Evolutionary conservation across 2,888 invertebrate species (phyloP), one percentile per base, ranked within the genome.

Genomic region (Lycophotia porphyrea): DNA sequence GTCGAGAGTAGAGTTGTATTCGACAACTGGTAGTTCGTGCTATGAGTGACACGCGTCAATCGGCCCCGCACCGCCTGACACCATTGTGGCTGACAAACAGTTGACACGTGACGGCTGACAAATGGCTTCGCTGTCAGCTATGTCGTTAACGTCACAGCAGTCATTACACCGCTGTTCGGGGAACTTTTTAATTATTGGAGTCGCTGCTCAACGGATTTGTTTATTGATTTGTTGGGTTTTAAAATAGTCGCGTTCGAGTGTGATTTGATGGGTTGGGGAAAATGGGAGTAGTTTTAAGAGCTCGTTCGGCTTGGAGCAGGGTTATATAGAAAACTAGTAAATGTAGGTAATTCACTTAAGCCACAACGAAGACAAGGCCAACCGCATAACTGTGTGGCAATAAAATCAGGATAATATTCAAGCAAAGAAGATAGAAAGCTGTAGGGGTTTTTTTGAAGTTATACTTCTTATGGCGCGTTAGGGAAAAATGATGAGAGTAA

Each of bases 61-160:
- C 94, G 93, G 88, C 88, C 91, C 84, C 90, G 90, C 93, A 85
- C 92, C 90, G 93, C 92, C 93, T 93, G 95, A 94, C 94, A 95
- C 94, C 94, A 93, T 94, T 93, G 93, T 90, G 89, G 89, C 90
- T 91, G 94, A 94, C 94, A 93, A 90, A 90, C 91, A 88, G 89
- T 90, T 91, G 93, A 94, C 93, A 93, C 92, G 92, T 92, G 93
- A 92, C 93, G 89, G 89, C 89, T 92, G 94, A 94, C 94, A 94
- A 94, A 93, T 93, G 93, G 89, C 90, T 88, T 80, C 87, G 86
- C 82, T 85, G 87, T 85, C 88, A 84, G 88, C 86, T 89, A 90
- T 89, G 92, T 93, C 93, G 91, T 91, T 91, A 91, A 90, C 91
- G 92, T 93, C 94, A 93, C 92, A 90, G 92, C 89, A 91, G 91